Evolutionary conservation across 2,888 invertebrate genomes (phyloP).

Genomic region (Chromoteleia sp.): DNA sequence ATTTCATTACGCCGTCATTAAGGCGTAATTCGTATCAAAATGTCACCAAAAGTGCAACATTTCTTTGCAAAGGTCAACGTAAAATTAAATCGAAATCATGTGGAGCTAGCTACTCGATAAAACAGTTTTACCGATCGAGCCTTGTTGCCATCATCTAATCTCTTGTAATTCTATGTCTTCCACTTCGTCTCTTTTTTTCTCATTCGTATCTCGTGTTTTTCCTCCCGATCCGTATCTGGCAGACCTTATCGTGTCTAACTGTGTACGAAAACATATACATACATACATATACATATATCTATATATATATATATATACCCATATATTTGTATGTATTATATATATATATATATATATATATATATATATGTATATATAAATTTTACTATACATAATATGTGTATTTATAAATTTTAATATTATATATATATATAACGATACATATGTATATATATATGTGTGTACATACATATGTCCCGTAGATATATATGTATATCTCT

Average conservation of each 20-base stretch:
- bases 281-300: neutral
- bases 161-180: slow-evolving; percentile 76
- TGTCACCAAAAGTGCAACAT: neutral
- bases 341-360: neutral
- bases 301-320: neutral
- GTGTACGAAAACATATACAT: neutral
- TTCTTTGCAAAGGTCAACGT: neutral
- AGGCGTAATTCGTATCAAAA: no score
- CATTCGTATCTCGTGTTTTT: slow-evolving; percentile 59
- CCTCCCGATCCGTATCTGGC: slow-evolving; percentile 64
- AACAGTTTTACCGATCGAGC: slow-evolving; percentile 79
- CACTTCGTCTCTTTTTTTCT: slow-evolving; percentile 65
- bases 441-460: neutral
- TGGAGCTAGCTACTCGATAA: neutral
- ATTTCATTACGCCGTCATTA: no score
- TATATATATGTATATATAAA: neutral
- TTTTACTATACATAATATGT: no score
- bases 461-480: slow-evolving; percentile 1
- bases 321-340: neutral
- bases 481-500: slow-evolving; percentile 2
- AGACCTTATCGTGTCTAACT: slow-evolving; percentile 64
- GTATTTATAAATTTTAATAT: no score
- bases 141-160: slow-evolving; percentile 78
- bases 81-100: neutral
- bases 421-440: neutral